A percentile compares a stretch with the other conserved stretches of the same genome.
phyloP scores from a whole-genome alignment of 1,140 invertebrate species.

The Aplysia californica region DNA sequence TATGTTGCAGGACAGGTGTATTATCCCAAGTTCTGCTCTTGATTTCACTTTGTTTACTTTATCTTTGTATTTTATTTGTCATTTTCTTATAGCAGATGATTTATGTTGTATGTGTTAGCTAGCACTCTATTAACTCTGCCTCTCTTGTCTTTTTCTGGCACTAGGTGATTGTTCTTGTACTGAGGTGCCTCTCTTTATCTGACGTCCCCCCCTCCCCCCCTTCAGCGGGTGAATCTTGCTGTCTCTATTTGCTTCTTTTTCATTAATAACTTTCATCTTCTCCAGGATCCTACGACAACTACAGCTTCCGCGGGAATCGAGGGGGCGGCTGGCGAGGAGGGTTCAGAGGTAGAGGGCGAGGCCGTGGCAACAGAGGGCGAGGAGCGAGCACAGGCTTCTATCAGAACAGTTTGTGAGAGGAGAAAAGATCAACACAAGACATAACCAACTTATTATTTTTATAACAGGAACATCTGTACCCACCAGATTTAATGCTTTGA shows the following conservation, averaged over 20 bases:
- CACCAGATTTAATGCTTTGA: too few relatives aligned
- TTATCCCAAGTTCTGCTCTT: too few relatives aligned
- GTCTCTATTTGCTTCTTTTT: background rate
- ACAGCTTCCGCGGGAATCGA: background rate
- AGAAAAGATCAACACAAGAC: too few relatives aligned
- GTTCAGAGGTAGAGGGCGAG: background rate
- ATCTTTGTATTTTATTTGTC: too few relatives aligned
- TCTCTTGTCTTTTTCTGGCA: too few relatives aligned
- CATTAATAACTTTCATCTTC: background rate
- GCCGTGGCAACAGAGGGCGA: background rate
- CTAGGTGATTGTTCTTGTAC: background rate
- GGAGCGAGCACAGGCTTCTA: conserved; percentile 19
- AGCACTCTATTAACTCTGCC: too few relatives aligned
- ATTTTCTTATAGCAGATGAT: too few relatives aligned
- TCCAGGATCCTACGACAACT: background rate
- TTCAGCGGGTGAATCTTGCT: background rate
- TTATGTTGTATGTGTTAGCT: too few relatives aligned
- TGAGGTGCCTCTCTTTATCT: background rate
- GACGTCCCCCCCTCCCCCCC: background rate
- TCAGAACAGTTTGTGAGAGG: conserved; percentile 14
- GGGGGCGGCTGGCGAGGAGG: conserved; percentile 10
- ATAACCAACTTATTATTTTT: too few relatives aligned
- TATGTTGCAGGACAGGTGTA: too few relatives aligned
- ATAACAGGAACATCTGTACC: too few relatives aligned
- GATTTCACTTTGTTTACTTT: too few relatives aligned